A percentile compares a stretch with the other conserved stretches of the same genome.
Evolutionary conservation across 2,888 invertebrate species (phyloP).

Genomic region (Drosophila merina): DNA sequence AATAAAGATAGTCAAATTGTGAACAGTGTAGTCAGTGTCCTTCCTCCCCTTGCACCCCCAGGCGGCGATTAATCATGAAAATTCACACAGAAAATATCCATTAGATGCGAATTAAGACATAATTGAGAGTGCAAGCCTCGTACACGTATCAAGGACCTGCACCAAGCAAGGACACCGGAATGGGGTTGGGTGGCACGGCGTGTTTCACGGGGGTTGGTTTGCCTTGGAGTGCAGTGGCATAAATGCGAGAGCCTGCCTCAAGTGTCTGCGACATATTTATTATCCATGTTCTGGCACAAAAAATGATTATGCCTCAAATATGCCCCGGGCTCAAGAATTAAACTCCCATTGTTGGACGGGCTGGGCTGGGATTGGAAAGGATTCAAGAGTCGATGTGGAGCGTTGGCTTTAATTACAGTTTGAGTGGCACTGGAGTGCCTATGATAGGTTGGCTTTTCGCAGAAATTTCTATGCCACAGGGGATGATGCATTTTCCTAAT

Average conservation of each 20-base stretch:
- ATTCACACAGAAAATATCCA: slow-evolving; percentile 78
- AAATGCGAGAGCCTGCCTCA: slow-evolving; percentile 62
- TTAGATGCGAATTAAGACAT: slow-evolving; percentile 81
- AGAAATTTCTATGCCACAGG: slow-evolving; percentile 8
- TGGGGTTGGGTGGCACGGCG: slow-evolving; percentile 37
- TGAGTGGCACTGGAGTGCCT: slow-evolving; percentile 41
- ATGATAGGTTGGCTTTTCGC: slow-evolving; percentile 3
- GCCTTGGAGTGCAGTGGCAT: slow-evolving; percentile 50
- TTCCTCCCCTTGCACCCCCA: slow-evolving; percentile 48
- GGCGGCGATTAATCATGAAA: slow-evolving; percentile 78
- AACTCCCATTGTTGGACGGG: slow-evolving; percentile 40
- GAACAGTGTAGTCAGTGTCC: slow-evolving; percentile 4
- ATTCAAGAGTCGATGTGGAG: slow-evolving; percentile 37
- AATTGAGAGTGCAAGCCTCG: slow-evolving; percentile 75
- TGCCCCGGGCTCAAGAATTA: slow-evolving; percentile 53
- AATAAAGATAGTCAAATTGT: neutral
- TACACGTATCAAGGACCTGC: slow-evolving; percentile 64
- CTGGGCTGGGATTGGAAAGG: slow-evolving; percentile 5
- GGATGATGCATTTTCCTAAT: slow-evolving; percentile 15
- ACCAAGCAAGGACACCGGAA: slow-evolving; percentile 25
- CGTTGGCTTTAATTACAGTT: slow-evolving; percentile 61
- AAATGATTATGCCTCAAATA: slow-evolving; percentile 44
- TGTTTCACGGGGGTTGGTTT: slow-evolving; percentile 34
- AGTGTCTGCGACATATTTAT: slow-evolving; percentile 73
- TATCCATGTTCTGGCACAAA: slow-evolving; percentile 47